phyloP scores from a whole-genome alignment of 2,888 invertebrate genomes.

The Thymelicus lineola region DNA sequence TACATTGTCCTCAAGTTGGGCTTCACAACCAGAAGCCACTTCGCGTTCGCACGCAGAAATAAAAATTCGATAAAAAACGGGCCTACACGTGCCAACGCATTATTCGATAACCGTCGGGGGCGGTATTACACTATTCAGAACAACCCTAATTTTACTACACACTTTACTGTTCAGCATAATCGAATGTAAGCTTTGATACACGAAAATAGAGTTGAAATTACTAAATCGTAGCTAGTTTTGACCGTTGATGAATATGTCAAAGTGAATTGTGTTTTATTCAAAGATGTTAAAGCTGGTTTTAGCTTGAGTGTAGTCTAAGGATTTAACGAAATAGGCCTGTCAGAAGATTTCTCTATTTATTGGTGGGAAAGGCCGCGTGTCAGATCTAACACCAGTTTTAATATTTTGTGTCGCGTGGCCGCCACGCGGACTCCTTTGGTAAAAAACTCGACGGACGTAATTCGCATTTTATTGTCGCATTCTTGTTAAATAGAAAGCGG shows the following conservation, averaged over 20 bases:
- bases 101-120: conserved; percentile 84
- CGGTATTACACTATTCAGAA: conserved; percentile 75
- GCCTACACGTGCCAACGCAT: conserved; percentile 76
- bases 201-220: conserved; percentile 43
- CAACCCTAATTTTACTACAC: conserved; percentile 72
- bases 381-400: conserved; percentile 84
- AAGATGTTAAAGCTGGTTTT: conserved; percentile 45
- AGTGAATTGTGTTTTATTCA: conserved; percentile 18
- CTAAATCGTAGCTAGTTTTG: conserved; percentile 11
- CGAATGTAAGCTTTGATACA: conserved; percentile 48
- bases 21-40: conserved; percentile 71
- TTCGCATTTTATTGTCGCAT: conserved; percentile 81
- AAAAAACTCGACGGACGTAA: conserved; percentile 81
- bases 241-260: neutral
- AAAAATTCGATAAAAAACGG: conserved; percentile 80
- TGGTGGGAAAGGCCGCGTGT: conserved; percentile 84
- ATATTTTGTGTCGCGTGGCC: conserved; percentile 78
- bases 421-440: conserved; percentile 78
- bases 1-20: conserved; percentile 62
- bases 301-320: conserved; percentile 30
- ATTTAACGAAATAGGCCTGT: conserved; percentile 64
- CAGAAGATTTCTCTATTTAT: conserved; percentile 77
- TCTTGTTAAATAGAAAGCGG: conserved; percentile 63
- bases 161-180: conserved; percentile 43
- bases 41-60: conserved; percentile 74